A percentile compares a stretch with the other conserved stretches of the same genome.
Conservation (phyloP, 2,888 invertebrate genomes). For the Drosophila cognata region DNA sequence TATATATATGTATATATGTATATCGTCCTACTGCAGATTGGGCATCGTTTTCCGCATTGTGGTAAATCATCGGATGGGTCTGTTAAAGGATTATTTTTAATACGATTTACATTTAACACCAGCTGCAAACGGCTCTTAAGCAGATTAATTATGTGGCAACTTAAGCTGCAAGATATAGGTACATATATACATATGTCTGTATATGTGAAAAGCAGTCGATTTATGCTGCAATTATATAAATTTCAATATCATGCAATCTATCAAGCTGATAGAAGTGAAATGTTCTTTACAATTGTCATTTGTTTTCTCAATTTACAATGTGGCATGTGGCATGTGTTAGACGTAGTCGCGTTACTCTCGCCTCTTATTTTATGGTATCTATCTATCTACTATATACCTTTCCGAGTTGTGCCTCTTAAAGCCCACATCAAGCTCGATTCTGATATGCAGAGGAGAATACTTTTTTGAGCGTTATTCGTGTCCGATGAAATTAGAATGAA, state of each 20-base stretch:
- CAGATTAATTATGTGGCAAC: not conserved
- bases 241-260: not conserved
- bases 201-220: not conserved
- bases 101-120: slow-evolving; percentile 2
- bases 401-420: not conserved
- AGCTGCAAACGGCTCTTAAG: slow-evolving; percentile 8
- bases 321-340: not conserved
- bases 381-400: not conserved
- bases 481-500: slow-evolving; percentile 19
- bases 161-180: not conserved
- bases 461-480: slow-evolving; percentile 24
- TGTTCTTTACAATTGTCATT: not conserved
- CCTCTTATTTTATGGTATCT: not conserved
- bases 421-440: not conserved
- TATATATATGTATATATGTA: not conserved
- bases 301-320: not conserved
- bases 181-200: not conserved
- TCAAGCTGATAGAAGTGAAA: not conserved
- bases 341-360: too few relatives aligned
- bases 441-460: slow-evolving; percentile 14
- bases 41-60: not conserved
- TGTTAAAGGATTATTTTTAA: not conserved
- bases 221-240: not conserved
- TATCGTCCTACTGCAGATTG: not conserved
- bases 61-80: not conserved